These are phyloP conservation scores for Hippocampus barbouri DNA, from an alignment of 2,113 vertebrate species.

Conservation along the genomic window DNA sequence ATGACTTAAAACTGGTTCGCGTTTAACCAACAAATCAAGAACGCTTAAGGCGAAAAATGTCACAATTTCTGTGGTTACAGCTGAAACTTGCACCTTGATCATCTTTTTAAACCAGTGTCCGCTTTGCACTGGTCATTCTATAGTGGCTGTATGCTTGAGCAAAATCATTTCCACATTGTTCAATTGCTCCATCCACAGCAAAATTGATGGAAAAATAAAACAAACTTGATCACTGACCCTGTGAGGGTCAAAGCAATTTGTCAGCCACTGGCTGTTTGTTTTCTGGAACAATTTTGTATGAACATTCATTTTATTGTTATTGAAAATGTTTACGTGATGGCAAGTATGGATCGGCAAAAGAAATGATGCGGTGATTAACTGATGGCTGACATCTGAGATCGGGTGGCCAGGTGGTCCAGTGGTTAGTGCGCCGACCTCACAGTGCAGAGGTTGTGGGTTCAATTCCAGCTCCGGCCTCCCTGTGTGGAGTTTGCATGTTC, in stretches of 20 bases:
- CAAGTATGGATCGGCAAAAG: not conserved
- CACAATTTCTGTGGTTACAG: not conserved
- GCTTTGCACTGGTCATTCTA: not conserved
- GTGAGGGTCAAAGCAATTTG: not conserved
- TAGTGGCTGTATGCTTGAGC: not conserved
- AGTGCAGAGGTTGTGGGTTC: too few species aligned
- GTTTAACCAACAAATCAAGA: not conserved
- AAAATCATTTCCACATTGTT: too few species aligned
- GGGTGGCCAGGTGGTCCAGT: too few species aligned
- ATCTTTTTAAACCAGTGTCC: not conserved
- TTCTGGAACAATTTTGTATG: not conserved
- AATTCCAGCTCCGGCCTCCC: too few species aligned
- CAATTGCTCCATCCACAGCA: too few species aligned
- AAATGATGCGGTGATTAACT: not conserved
- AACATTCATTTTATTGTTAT: too few species aligned
- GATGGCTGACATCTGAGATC: too few species aligned
- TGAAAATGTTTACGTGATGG: not conserved
- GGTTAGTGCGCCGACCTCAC: too few species aligned
- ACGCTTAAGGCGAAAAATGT: not conserved
- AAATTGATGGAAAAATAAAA: too few species aligned
- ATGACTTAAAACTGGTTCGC: not conserved
- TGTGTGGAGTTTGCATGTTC: too few species aligned
- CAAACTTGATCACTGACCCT: too few species aligned
- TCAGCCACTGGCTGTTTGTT: not conserved
- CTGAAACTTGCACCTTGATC: not conserved